These are phyloP conservation scores for Phymastichus coffea DNA, from an alignment of 1,140 invertebrate species.

Conservation along the genomic window DNA sequence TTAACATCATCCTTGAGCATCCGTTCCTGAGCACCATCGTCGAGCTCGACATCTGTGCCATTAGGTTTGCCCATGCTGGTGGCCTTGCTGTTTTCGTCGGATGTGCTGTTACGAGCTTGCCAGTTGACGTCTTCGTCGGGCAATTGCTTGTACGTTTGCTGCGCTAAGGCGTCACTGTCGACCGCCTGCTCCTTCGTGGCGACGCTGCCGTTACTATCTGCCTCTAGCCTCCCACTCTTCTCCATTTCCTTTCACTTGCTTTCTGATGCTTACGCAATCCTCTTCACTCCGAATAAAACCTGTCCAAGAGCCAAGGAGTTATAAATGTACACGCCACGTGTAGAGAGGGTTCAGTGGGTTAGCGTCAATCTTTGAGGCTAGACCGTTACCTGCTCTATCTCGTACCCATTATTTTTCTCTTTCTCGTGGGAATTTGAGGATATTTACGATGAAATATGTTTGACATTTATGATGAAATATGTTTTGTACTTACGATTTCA, in stretches of 20 bases:
- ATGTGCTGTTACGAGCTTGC: constrained; percentile 13
- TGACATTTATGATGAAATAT: no score
- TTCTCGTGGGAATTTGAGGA: no score
- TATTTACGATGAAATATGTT: no score
- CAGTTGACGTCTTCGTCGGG: constrained; percentile 57
- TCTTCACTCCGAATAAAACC: no score
- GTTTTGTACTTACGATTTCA: no score
- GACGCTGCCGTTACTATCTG: constrained; percentile 36
- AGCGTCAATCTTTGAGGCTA: no score
- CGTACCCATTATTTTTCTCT: no score
- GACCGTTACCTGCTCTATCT: no score
- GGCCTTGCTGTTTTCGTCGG: neutral
- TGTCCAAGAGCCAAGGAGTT: no score
- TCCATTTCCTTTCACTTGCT: constrained; percentile 9
- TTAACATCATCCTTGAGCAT: constrained; percentile 67
- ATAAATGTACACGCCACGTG: no score
- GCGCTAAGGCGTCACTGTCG: constrained; percentile 22
- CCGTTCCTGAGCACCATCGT: constrained; percentile 66
- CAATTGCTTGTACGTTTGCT: constrained; percentile 60
- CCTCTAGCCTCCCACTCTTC: constrained; percentile 36
- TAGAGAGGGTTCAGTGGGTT: no score
- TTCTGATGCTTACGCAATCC: no score
- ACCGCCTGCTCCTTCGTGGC: constrained; percentile 27
- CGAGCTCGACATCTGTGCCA: constrained; percentile 42
- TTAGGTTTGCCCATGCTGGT: constrained; percentile 50